A percentile compares a stretch with the other conserved stretches of the same genome.
These are phyloP conservation scores for Schrankia costaestrigalis DNA, from an alignment of 2,888 invertebrate species.

Conservation along the genomic window DNA sequence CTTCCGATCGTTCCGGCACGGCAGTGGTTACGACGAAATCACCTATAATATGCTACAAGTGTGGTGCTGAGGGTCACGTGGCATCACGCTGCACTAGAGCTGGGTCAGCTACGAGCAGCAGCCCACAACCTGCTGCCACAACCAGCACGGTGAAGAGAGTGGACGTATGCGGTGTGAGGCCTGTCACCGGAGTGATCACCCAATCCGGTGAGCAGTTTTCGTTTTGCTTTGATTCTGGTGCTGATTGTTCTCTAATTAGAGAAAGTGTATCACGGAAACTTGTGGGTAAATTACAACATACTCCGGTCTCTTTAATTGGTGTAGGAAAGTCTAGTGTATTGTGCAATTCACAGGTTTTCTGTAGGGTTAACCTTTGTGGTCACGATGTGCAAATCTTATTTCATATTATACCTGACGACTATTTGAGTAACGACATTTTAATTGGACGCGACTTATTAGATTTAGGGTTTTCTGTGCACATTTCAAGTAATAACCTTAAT, in stretches of 20 bases:
- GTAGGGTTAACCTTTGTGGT: neutral
- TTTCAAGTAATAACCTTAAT: too few relatives aligned
- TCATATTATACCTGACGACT: neutral
- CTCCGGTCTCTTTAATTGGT: neutral
- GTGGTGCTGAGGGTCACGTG: neutral
- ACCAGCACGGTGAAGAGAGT: neutral
- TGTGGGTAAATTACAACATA: neutral
- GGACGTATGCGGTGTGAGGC: neutral
- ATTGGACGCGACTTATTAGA: too few relatives aligned
- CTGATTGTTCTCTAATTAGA: too few relatives aligned
- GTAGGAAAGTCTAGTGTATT: too few relatives aligned
- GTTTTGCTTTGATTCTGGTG: neutral
- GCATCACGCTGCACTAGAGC: neutral
- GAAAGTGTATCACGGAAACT: too few relatives aligned
- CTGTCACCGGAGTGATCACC: neutral
- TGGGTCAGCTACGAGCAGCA: neutral
- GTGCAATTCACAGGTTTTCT: neutral
- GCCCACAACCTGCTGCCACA: too few relatives aligned
- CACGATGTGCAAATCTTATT: neutral
- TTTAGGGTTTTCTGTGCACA: too few relatives aligned
- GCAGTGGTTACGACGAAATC: too few relatives aligned
- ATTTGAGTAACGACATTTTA: neutral
- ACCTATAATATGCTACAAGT: too few relatives aligned
- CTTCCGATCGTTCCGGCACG: too few relatives aligned
- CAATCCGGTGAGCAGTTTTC: conserved; percentile 1